Percentiles rank a stretch among this genome's conserved stretches.
Evolutionary conservation across 1,140 invertebrate species (phyloP).

Genomic region (Penaeus indicus): DNA sequence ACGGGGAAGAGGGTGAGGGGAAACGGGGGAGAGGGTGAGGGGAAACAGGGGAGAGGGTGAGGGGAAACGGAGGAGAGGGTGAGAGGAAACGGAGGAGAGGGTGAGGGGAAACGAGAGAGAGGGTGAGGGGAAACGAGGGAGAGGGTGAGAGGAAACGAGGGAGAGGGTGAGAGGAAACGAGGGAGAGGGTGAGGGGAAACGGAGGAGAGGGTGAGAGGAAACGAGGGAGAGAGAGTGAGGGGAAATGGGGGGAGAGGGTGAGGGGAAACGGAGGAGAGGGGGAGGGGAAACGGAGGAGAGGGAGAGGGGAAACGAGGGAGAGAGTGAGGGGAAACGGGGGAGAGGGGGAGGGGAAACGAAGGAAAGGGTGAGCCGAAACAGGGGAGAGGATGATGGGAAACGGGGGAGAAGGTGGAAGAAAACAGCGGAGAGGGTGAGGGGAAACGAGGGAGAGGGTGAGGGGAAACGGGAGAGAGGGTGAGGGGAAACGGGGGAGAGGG

Average conservation of each 20-base stretch:
- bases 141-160: background rate
- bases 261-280: background rate
- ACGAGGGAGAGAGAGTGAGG: background rate
- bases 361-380: background rate
- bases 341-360: constrained; percentile 8
- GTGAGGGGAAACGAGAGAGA: background rate
- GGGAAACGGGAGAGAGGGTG: no score
- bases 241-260: background rate
- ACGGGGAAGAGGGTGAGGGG: background rate
- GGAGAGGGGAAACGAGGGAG: background rate
- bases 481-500: no score
- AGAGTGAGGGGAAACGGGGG: background rate
- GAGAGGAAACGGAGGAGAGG: background rate
- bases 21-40: background rate
- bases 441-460: no score
- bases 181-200: background rate
- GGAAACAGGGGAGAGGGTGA: background rate
- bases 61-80: constrained; percentile 14
- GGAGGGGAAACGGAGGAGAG: background rate
- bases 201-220: background rate
- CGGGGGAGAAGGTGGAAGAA: no score
- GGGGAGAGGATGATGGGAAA: no score
- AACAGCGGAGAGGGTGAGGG: no score
- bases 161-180: background rate
- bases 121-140: background rate